Conservation (phyloP, 2,113 vertebrate genomes). For the pig (Sus scrofa) region DNA sequence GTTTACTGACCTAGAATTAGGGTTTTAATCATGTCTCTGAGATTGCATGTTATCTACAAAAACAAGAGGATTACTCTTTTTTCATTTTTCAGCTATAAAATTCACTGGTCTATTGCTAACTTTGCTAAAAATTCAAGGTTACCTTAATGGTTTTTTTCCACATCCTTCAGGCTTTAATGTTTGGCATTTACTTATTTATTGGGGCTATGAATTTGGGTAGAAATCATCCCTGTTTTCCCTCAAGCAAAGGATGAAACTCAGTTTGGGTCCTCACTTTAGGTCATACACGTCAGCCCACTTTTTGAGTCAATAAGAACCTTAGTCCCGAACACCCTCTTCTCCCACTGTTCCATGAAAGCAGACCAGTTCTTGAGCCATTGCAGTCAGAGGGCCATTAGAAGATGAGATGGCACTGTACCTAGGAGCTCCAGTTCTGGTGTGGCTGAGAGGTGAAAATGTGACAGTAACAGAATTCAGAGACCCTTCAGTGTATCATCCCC, state of each 20-base stretch:
- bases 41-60: slow-evolving; percentile 79
- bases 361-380: neutral
- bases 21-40: slow-evolving; percentile 81
- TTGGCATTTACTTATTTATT: neutral
- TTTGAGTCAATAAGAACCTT: neutral
- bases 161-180: slow-evolving; percentile 9
- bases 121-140: slow-evolving; percentile 58
- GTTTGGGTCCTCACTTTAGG: neutral
- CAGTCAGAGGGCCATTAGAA: neutral
- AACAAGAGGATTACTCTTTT: slow-evolving; percentile 77
- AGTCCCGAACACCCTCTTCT: neutral
- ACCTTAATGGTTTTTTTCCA: slow-evolving; percentile 53
- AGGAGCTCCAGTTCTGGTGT: neutral
- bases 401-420: neutral
- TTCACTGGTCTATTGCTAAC: slow-evolving; percentile 40
- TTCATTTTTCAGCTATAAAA: slow-evolving; percentile 73
- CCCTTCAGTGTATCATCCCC: neutral
- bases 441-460: slow-evolving; percentile 18
- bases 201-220: neutral
- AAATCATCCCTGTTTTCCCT: neutral
- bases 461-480: slow-evolving; percentile 62
- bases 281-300: neutral
- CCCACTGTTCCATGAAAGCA: neutral
- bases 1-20: slow-evolving; percentile 81
- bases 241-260: slow-evolving; percentile 42